Base-by-base conservation (phyloP, 2,797 vertebrate species). In the Strix occidentalis region DNA sequence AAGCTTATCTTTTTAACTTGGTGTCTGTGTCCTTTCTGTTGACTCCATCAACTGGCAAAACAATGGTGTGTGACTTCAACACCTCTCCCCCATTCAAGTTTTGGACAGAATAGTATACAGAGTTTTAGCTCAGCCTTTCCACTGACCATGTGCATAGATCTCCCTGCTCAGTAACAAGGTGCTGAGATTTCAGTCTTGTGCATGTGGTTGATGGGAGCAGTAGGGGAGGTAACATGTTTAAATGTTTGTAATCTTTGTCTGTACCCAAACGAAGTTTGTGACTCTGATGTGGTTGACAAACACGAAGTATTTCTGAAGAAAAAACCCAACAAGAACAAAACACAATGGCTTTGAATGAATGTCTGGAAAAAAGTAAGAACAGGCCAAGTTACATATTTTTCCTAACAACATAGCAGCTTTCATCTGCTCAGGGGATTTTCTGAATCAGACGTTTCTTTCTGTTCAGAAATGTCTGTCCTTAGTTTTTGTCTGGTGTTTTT, bases 401-500 rank as follows among this genome's bases (percentile, higher is more conserved):
- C 13, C 3, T 16, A 56, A 72, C 50, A 77, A 64, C 11, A 35
- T 63, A 31, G 4, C 7, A 24, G 16, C 39, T 84, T 81, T 64
- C 53, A 31, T 51, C 14, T 79, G 20, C 26, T 65, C 1, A 11
- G 15, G 20, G 20, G 24, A 35, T 72, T 76, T 84, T 84, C 64
- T 77, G 45, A 64, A 39, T 43, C 23, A 64, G 25, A 33, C 2
- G 3, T 60, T 76, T 43, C 16, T 56, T 56, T 63, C 23, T 84
- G 11, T 53, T 57, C 35, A 63, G 53, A 24, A 50, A 15, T 43
- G 84, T 29, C 13, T 50, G n/a, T 37, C 11, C 15, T 43, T 51
- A 58, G 43, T 0, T 0, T 45, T 51, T 71, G 48, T 71, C 5
- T 7, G 0, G 5, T 60, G 48, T 64, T 77, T 45, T 74, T 61